These are phyloP conservation scores for Pseudorectes ferrugineus DNA, from an alignment of 2,113 vertebrate genomes.

Conservation along the genomic window DNA sequence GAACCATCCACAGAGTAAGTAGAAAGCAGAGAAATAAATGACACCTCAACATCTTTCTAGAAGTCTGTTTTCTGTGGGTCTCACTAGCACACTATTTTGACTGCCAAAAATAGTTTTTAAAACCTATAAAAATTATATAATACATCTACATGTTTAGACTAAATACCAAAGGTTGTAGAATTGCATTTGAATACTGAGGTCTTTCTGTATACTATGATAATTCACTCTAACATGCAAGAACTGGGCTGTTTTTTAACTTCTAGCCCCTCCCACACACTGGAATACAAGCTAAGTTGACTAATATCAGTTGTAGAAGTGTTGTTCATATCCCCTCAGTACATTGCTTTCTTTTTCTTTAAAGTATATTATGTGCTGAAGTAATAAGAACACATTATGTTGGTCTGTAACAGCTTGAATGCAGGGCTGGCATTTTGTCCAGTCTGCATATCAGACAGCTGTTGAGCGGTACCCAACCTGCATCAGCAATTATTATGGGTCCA, in stretches of 20 bases:
- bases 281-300: background rate
- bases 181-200: background rate
- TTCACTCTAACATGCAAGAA: background rate
- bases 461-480: background rate
- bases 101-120: background rate
- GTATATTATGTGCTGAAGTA: background rate
- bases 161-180: background rate
- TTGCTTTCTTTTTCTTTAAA: background rate
- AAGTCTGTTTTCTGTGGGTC: background rate
- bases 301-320: background rate
- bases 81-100: background rate
- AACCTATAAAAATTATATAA: background rate
- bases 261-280: background rate
- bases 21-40: background rate
- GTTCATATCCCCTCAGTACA: background rate
- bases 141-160: background rate
- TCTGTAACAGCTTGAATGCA: constrained; percentile 22
- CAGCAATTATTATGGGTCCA: background rate
- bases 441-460: background rate
- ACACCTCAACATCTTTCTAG: background rate
- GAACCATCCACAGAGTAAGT: background rate
- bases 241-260: background rate
- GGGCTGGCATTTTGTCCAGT: background rate
- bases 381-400: background rate
- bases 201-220: background rate